Evolutionary conservation across 2,888 invertebrate genomes (phyloP), one percentile per base, ranked within the genome.

Genomic region (Pantelozetes paolii): DNA sequence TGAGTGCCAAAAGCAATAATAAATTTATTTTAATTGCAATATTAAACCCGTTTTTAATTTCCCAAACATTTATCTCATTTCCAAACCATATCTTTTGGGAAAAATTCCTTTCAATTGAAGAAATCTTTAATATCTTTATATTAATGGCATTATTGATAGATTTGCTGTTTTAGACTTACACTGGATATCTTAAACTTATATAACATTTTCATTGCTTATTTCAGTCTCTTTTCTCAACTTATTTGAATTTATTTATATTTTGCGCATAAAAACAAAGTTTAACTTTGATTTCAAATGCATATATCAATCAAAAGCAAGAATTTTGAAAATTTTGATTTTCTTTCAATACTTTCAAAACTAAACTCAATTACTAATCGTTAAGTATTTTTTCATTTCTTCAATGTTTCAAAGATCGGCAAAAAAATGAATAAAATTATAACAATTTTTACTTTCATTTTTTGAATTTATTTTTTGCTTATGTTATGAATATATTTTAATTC

Each of bases 21-120:
- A 62, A 62, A 62, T 62, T 62, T 30, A 62, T 62, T 62, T 62
- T 62, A 62, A 62, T 62, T 62, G 62, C 62, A n/a, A 32, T 62
- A 62, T 62, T 62, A 62, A 62, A 62, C 62, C 18, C 30, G 62
- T 62, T 62, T 62, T 62, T 62, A 30, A n/a, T 62, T 62, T 62
- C 18, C 62, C 30, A 32, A 11, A 30, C 1, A 1, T 18, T 62
- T 62, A 62, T 62, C 62, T 62, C 9, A 2, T 54, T 15, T 13
- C 6, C 23, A 20, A 15, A 11, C 45, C 18, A 45, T 45, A 45
- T 45, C 28, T 54, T 20, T 54, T n/a, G 50, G 62, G 62, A 15
- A 62, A 62, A 62, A 62, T 62, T 62, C 62, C 62, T 13, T 62
- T 62, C 15, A 9, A 32, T 9, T 23, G 62, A 62, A 62, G 26